phyloP scores from a whole-genome alignment of 2,888 invertebrate genomes.

The Hydraecia micacea region DNA sequence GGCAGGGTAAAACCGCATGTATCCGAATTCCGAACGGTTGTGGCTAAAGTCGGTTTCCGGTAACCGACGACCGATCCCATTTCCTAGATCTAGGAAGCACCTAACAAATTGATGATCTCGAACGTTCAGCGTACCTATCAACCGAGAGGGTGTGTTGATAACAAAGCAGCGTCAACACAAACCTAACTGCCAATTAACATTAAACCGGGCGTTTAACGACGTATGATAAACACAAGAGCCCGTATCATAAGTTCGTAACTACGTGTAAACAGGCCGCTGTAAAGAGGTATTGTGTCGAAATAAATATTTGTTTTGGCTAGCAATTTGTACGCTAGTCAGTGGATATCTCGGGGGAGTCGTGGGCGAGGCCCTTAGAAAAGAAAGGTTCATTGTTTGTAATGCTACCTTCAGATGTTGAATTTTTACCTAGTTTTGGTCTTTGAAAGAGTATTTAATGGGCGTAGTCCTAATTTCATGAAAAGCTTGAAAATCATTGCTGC shows the following conservation, averaged over 20 bases:
- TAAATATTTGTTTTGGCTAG: conserved; percentile 59
- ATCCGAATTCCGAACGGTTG: conserved; percentile 11
- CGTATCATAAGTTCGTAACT: conserved; percentile 59
- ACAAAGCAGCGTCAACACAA: conserved; percentile 31
- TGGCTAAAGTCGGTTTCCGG: conserved; percentile 4
- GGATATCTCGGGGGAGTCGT: conserved; percentile 45
- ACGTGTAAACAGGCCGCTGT: conserved; percentile 51
- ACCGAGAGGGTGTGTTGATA: not conserved
- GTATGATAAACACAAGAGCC: conserved; percentile 51
- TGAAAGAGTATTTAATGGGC: not conserved
- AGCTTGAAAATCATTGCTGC: not conserved
- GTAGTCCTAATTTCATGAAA: not conserved
- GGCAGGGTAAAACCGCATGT: conserved; percentile 33
- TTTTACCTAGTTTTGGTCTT: conserved; percentile 18
- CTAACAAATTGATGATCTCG: conserved; percentile 4
- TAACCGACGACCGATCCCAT: not conserved
- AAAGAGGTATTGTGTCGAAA: conserved; percentile 58
- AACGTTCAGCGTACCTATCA: not conserved
- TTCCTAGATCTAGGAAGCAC: conserved; percentile 3
- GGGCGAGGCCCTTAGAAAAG: conserved; percentile 22
- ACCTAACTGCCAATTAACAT: conserved; percentile 50
- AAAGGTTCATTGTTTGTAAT: conserved; percentile 50
- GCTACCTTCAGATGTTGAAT: conserved; percentile 20
- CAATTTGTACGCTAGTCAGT: conserved; percentile 51
- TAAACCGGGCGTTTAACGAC: conserved; percentile 51